These are phyloP conservation scores for Osmoderma eremita DNA, from an alignment of 2,888 invertebrate species.

Conservation along the genomic window DNA sequence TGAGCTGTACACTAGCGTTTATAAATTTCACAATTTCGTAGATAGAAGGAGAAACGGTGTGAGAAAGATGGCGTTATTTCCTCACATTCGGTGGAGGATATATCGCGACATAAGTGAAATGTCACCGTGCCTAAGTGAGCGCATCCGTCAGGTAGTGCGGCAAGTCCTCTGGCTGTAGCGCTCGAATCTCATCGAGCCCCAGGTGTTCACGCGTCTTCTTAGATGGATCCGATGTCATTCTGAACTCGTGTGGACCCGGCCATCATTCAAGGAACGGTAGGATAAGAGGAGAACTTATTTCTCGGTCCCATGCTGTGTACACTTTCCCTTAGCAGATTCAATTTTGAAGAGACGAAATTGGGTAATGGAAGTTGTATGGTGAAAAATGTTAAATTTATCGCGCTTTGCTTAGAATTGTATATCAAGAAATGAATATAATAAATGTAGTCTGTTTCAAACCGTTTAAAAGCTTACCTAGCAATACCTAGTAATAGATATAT, in stretches of 20 bases:
- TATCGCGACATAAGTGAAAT: conserved; percentile 59
- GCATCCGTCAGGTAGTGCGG: conserved; percentile 55
- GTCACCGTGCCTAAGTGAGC: conserved; percentile 59
- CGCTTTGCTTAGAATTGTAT: neutral
- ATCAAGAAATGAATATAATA: no score
- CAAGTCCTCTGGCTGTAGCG: conserved; percentile 41
- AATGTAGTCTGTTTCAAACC: no score
- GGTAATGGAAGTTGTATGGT: neutral
- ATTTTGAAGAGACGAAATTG: conserved; percentile 23
- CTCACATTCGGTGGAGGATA: conserved; percentile 49
- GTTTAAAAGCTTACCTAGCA: no score
- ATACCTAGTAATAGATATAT: no score
- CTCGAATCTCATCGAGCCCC: conserved; percentile 48
- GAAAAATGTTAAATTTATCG: neutral
- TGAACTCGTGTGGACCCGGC: conserved; percentile 51
- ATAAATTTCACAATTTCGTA: conserved; percentile 2
- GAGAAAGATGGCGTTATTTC: conserved; percentile 41
- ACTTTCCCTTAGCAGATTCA: conserved; percentile 18
- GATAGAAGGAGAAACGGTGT: conserved; percentile 6
- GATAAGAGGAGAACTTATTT: conserved; percentile 39
- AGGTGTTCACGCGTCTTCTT: conserved; percentile 55
- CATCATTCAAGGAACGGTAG: conserved; percentile 50
- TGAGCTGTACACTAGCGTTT: neutral
- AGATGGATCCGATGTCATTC: conserved; percentile 53
- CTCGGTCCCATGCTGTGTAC: conserved; percentile 23